These are phyloP conservation scores for Latrodectus elegans DNA, from an alignment of 2,888 invertebrate genomes.

Conservation along the genomic window DNA sequence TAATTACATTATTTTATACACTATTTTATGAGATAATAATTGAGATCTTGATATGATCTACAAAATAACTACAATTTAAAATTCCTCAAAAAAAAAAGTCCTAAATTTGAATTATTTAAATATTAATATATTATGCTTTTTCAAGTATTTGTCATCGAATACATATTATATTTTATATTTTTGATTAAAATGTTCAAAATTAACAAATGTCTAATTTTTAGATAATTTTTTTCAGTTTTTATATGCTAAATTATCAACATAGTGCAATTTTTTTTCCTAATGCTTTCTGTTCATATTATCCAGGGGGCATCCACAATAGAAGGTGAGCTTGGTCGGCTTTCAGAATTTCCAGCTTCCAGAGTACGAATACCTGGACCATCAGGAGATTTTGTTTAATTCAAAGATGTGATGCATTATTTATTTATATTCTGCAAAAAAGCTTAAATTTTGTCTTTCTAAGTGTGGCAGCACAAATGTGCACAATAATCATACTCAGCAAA, in stretches of 20 bases:
- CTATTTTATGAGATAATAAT: no score
- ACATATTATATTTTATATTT: no score
- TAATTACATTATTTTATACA: no score
- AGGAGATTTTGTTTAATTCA: conserved; percentile 66
- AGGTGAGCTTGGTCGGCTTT: conserved; percentile 61
- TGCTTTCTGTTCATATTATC: not conserved
- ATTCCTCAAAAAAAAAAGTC: no score
- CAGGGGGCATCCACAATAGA: conserved; percentile 59
- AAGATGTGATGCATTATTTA: not conserved
- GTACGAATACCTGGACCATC: conserved; percentile 66
- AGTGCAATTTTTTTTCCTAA: not conserved
- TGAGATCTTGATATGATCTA: no score
- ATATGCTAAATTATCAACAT: not conserved
- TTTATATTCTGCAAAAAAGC: not conserved
- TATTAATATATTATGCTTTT: no score
- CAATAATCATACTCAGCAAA: not conserved
- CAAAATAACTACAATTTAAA: no score
- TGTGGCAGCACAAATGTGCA: conserved; percentile 3
- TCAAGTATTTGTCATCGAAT: no score
- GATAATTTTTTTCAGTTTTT: not conserved
- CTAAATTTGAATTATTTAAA: no score
- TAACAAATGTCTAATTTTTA: no score
- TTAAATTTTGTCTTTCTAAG: not conserved
- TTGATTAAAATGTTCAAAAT: no score
- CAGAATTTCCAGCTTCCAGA: conserved; percentile 56